phyloP scores from a whole-genome alignment of 2,888 invertebrate species.

The Protophormia terraenovae region DNA sequence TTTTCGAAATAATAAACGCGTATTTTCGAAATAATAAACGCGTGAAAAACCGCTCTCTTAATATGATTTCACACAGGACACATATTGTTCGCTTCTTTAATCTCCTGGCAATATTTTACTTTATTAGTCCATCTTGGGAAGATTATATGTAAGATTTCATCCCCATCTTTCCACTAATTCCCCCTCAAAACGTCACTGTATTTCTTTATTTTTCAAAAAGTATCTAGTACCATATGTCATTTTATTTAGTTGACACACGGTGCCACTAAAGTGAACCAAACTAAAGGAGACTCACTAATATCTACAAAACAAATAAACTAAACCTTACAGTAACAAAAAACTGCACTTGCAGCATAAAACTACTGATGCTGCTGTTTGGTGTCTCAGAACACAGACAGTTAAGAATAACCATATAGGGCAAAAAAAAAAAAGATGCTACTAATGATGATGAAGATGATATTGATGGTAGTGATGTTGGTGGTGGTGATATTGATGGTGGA shows the following conservation, averaged over 20 bases:
- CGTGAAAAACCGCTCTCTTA: no score
- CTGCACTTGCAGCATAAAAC: background rate
- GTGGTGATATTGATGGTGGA: constrained; percentile 14
- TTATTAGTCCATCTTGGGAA: no score
- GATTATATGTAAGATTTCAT: no score
- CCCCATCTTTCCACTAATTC: no score
- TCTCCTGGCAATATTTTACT: no score
- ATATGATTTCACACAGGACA: no score
- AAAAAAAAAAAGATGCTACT: background rate
- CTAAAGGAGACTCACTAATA: background rate
- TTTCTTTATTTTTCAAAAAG: background rate
- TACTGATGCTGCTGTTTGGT: no score
- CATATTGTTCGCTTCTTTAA: no score
- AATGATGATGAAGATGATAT: background rate
- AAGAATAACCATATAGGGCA: no score
- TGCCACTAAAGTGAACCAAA: background rate
- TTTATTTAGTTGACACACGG: background rate
- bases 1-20: no score
- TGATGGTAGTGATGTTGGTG: background rate
- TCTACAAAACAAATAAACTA: constrained; percentile 48
- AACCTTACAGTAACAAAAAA: background rate
- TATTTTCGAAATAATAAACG: no score
- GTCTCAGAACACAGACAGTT: no score
- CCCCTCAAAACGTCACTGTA: background rate
- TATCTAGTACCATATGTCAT: background rate